Evolutionary conservation across 2,113 vertebrate species (phyloP), one percentile per base, ranked within the genome.

Genomic region (Hypomesus transpacificus): DNA sequence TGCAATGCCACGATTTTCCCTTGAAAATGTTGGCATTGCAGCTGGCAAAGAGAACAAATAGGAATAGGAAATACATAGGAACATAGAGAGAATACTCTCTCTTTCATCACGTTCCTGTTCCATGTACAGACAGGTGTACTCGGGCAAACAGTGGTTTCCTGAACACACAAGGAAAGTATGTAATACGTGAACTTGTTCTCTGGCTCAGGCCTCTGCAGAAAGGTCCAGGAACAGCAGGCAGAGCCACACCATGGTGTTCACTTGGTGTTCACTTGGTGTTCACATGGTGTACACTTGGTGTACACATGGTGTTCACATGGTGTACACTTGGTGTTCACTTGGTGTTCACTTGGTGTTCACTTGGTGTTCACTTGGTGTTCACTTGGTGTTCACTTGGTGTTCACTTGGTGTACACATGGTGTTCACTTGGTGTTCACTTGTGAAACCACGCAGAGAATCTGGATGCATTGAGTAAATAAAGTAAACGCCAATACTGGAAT

Each of bases 401-500:
- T 34, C 31, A 34, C 31, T 1, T 34, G 31, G 31, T 34, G 31
- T 31, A 3, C 28, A 31, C 28, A 71, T 31, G 31, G 31, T 34
- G 31, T 34, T 34, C 31, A 34, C 31, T 0, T 34, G 31, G 31
- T 34, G 31, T 34, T 34, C 31, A 34, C 31, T 34, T n/a, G 7
- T 56, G 50, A 68, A 72, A 4, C 46, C 68, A n/a, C 66, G 75
- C 80, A 68, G 78, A 70, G 70, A 51, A 21, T 75, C 61, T 76
- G 61, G 0, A 72, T 64, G 58, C 81, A 51, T 70, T 17, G 66
- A 74, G 68, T 14, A 67, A 70, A 68, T 73, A 66, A 74, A 79
- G 77, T 69, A 65, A 77, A 75, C 66, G 0, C 8, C 31, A 46
- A 34, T 62, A 72, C 72, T 71, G 69, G 54, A 64, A 67, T 71